Evolutionary conservation across 2,888 invertebrate species (phyloP).

Genomic region (Dione vanillae): DNA sequence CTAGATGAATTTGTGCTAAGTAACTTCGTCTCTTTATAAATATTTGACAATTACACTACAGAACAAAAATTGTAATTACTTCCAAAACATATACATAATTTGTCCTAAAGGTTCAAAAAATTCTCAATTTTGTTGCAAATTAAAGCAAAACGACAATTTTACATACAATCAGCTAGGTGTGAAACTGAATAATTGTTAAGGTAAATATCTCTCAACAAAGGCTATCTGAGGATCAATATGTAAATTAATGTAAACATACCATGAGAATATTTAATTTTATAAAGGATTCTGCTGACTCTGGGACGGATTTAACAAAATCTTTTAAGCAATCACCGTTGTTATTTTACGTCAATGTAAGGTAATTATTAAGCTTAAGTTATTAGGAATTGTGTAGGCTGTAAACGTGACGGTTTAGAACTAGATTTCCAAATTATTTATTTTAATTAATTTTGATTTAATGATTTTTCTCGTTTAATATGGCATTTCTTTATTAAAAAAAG

Average conservation of each 20-base stretch:
- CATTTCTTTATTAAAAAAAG: no score
- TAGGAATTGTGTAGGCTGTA: not conserved
- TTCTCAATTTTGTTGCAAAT: not conserved
- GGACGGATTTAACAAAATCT: slow-evolving; percentile 13
- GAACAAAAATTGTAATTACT: no score
- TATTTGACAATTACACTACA: no score
- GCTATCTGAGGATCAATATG: slow-evolving; percentile 36
- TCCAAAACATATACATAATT: no score
- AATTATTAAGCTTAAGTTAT: not conserved
- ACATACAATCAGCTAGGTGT: slow-evolving; percentile 8
- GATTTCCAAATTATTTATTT: no score
- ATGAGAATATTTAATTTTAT: slow-evolving; percentile 19
- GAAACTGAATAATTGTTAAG: slow-evolving; percentile 31
- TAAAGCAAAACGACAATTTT: slow-evolving; percentile 3
- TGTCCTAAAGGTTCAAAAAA: not conserved
- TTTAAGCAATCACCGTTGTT: slow-evolving; percentile 13
- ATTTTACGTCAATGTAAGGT: slow-evolving; percentile 14
- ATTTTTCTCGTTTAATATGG: no score
- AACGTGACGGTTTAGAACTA: no score
- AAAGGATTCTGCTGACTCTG: slow-evolving; percentile 1
- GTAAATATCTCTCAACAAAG: slow-evolving; percentile 30
- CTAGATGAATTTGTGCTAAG: no score
- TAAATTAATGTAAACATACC: slow-evolving; percentile 39
- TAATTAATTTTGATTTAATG: no score
- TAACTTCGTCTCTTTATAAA: no score